A percentile compares a stretch with the other conserved stretches of the same genome.
phyloP scores from a whole-genome alignment of 2,113 vertebrate genomes.

The Falco punctatus region DNA sequence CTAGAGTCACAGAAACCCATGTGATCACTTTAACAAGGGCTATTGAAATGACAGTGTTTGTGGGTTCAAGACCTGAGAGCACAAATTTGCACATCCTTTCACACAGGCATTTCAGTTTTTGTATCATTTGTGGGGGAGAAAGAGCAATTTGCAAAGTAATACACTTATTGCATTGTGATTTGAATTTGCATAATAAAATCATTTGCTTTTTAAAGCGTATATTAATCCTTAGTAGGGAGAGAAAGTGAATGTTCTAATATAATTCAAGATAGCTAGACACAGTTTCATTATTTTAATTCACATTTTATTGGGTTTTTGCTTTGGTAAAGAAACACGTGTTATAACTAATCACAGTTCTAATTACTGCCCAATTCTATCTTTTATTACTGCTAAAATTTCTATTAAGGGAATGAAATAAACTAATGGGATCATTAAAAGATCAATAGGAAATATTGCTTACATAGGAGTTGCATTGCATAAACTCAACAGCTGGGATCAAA shows the following conservation, averaged over 20 bases:
- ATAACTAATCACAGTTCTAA: slow-evolving; percentile 63
- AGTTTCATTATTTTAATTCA: slow-evolving; percentile 62
- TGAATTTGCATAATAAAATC: slow-evolving; percentile 63
- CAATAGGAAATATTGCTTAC: slow-evolving; percentile 64
- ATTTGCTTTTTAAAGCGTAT: slow-evolving; percentile 35
- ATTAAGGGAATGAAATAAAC: slow-evolving; percentile 61
- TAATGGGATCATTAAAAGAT: slow-evolving; percentile 63
- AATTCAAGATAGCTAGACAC: slow-evolving; percentile 48
- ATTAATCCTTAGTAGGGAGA: slow-evolving; percentile 40
- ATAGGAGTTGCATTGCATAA: slow-evolving; percentile 35
- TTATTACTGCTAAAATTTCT: slow-evolving; percentile 70
- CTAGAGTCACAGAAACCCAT: not conserved
- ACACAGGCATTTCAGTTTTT: not conserved
- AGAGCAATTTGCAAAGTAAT: slow-evolving; percentile 46
- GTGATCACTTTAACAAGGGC: not conserved
- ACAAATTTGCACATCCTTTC: not conserved
- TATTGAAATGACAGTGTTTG: not conserved
- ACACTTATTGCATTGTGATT: slow-evolving; percentile 16
- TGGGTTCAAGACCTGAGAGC: not conserved
- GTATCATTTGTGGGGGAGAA: not conserved
- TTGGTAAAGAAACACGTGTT: slow-evolving; percentile 54
- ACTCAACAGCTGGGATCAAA: slow-evolving; percentile 2
- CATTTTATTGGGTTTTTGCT: slow-evolving; percentile 52
- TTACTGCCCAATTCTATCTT: slow-evolving; percentile 54
- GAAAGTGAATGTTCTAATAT: slow-evolving; percentile 20